Evolutionary conservation across 1,140 invertebrate genomes (phyloP).

Genomic region (Lasioglossum baleicum): DNA sequence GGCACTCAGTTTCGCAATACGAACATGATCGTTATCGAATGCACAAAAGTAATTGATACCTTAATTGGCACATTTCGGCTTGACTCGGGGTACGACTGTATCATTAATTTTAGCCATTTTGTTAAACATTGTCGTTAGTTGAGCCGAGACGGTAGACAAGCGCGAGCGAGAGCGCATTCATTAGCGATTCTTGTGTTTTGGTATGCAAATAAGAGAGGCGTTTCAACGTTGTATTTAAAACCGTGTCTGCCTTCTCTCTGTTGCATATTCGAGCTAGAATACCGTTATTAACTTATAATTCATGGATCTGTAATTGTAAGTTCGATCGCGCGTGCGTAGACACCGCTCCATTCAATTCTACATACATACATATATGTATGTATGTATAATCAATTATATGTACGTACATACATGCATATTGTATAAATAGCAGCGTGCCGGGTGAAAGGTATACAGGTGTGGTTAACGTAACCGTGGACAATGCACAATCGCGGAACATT

Average conservation of each 20-base stretch:
- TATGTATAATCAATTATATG: no score
- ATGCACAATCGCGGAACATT: conserved; percentile 38
- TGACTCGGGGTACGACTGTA: no score
- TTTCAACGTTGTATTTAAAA: background rate
- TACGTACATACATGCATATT: no score
- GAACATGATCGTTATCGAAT: background rate
- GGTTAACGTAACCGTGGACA: conserved; percentile 47
- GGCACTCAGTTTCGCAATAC: background rate
- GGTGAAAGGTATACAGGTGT: conserved; percentile 58
- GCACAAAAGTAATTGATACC: background rate
- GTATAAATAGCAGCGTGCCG: conserved; percentile 25
- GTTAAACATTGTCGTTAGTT: background rate
- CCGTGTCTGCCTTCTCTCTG: no score
- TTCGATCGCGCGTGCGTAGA: background rate
- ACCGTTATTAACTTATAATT: conserved; percentile 3
- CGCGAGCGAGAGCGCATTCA: no score
- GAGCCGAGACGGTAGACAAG: background rate
- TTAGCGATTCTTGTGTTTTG: background rate
- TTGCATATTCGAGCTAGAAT: conserved; percentile 3
- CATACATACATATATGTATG: background rate
- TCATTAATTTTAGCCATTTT: background rate
- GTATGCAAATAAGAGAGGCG: background rate
- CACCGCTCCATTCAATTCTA: conserved; percentile 28
- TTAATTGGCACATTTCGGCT: background rate
- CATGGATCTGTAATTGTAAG: conserved; percentile 7